Percentiles rank a stretch among this genome's conserved stretches.
These are phyloP conservation scores for Dunckerocampus dactyliophorus DNA, from an alignment of 2,113 vertebrate species.

Conservation along the genomic window DNA sequence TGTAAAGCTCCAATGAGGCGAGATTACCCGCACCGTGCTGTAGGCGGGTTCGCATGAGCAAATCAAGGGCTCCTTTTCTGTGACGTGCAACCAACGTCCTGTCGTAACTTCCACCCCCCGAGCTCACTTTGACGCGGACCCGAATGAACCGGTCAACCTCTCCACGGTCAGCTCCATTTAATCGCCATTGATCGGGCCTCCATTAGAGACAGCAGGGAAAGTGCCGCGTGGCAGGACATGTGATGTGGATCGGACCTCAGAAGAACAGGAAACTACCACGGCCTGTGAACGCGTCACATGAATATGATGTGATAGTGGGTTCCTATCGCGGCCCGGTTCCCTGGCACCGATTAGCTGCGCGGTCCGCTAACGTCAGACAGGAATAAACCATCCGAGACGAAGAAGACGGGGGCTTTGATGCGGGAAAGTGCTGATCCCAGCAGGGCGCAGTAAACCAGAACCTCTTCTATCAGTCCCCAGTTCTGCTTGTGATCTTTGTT, in stretches of 20 bases:
- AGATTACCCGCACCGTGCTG: too few species aligned
- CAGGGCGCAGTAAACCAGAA: background rate
- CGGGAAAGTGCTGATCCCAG: background rate
- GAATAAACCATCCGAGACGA: background rate
- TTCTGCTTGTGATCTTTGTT: background rate
- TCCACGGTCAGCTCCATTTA: constrained; percentile 15
- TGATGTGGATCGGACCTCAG: background rate
- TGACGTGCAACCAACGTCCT: too few species aligned
- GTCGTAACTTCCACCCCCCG: too few species aligned
- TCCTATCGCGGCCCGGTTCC: background rate
- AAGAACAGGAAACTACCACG: background rate
- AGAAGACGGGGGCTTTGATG: background rate
- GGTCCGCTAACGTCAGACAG: background rate
- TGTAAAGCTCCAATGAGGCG: too few species aligned
- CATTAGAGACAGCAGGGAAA: background rate
- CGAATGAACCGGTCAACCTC: constrained; percentile 16
- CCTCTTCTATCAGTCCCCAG: background rate
- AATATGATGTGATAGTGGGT: background rate
- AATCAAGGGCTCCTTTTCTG: too few species aligned
- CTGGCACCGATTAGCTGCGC: background rate
- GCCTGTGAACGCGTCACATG: background rate
- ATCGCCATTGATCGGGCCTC: constrained; percentile 27
- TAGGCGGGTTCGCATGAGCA: too few species aligned
- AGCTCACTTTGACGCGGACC: too few species aligned
- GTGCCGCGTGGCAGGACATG: background rate